Conservation (phyloP, 1,140 invertebrate genomes). For the Lepidurus packardi region DNA sequence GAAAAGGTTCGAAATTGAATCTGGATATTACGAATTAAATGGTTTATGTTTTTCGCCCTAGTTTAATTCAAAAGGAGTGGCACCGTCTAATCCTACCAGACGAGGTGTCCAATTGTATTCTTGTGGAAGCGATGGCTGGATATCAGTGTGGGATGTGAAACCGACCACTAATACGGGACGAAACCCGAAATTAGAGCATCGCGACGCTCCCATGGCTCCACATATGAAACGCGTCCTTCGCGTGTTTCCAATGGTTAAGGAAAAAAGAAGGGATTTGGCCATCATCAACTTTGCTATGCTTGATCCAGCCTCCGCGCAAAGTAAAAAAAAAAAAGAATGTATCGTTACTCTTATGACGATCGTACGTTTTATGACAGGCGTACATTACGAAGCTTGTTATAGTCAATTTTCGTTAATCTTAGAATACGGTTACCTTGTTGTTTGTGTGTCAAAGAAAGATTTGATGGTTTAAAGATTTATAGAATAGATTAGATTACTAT, state of each 20-base stretch:
- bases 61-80: constrained; percentile 22
- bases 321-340: not conserved
- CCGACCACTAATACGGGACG: not conserved
- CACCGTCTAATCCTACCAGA: constrained; percentile 25
- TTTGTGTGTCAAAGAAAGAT: too few species aligned
- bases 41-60: not conserved
- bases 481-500: too few species aligned
- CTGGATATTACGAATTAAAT: not conserved
- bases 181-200: not conserved
- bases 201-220: not conserved
- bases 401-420: too few species aligned
- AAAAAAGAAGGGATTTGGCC: constrained; percentile 29
- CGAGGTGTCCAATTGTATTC: constrained; percentile 20
- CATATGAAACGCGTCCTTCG: not conserved
- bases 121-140: constrained; percentile 11
- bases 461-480: too few species aligned
- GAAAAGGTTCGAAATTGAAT: not conserved
- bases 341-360: too few species aligned
- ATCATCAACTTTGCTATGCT: constrained; percentile 31
- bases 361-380: too few species aligned
- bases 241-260: constrained; percentile 26
- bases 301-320: constrained; percentile 4
- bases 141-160: constrained; percentile 28
- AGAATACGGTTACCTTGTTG: too few species aligned
- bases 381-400: too few species aligned